Evolutionary conservation across 1,140 invertebrate species (phyloP).

Genomic region (Tigriopus japonicus): DNA sequence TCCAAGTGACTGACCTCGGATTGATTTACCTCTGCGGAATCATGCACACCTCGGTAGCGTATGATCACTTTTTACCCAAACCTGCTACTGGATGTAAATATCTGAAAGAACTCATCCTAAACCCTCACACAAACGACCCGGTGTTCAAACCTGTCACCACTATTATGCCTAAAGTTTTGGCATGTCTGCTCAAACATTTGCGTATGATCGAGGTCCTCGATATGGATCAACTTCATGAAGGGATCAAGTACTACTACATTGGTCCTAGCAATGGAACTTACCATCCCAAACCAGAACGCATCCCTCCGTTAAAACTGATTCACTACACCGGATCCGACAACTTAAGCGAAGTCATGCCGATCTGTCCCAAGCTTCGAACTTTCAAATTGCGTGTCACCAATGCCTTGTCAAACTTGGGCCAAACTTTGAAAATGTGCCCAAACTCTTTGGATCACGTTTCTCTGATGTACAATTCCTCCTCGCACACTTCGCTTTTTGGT

Average conservation of each 20-base stretch:
- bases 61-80: neutral
- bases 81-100: conserved; percentile 1
- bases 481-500: no score
- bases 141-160: neutral
- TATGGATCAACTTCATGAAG: neutral
- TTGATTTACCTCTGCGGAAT: conserved; percentile 7
- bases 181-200: neutral
- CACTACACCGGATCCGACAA: conserved; percentile 2
- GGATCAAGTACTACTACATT: conserved; percentile 5
- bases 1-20: conserved; percentile 6
- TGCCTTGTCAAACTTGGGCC: neutral
- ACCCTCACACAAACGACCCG: neutral
- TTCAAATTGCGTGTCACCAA: neutral
- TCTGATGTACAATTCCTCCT: neutral
- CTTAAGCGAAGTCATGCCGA: neutral
- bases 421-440: neutral
- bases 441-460: neutral
- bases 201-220: neutral
- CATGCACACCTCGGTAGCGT: neutral
- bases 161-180: neutral
- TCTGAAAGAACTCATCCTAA: conserved; percentile 7
- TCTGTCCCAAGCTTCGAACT: conserved; percentile 1
- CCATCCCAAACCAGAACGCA: conserved; percentile 2
- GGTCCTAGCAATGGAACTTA: neutral
- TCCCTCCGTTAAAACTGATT: conserved; percentile 5